Evolutionary conservation across 2,113 vertebrate species (phyloP), one percentile per base, ranked within the genome.

Genomic region (Sakesphorus luctuosus): DNA sequence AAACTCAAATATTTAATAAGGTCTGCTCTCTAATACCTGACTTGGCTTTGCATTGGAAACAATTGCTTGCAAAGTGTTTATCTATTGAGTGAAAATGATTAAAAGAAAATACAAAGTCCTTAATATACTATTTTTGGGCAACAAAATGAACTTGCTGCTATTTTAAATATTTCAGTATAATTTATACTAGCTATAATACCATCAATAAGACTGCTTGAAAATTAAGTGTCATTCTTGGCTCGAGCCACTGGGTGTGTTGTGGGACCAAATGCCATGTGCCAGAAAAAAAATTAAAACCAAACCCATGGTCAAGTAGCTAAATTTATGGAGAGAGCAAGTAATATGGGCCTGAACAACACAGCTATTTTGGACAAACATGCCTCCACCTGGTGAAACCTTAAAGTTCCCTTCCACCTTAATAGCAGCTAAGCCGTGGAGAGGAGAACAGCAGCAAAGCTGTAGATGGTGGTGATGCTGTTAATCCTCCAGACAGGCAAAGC

Each of bases 221-320:
- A 97, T 96, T 95, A 97, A 94, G 95, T 97, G 96, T 96, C 93
- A 87, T 91, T 97, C 81, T 97, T 97, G 96, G 96, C 96, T 86
- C 20, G 66, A 91, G 66, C 44, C 17, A 1, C 31, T 82, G 95
- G 53, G 66, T 93, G 94, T 95, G 96, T 93, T 94, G 77, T 82
- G 87, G 84, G 95, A 94, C 91, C 76, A 80, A 91, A 72, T 95
- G 87, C 74, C 91, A 94, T 47, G 77, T 89, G 95, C 95, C 96
- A 97, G 89, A 94, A 95, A 82, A 95, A 91, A 94, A 94, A 97
- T 95, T 87, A 94, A 96, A 97, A 92, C 94, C 94, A 96, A 96
- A 96, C 31, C 79, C 4, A 0, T 6, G 24, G 73, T 96, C 86
- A 82, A 94, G 80, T 65, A 92, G 69, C 61, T 94, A 58, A 75